Conservation (phyloP, 2,797 vertebrate species). For the Microctenopoma stevenorrisi region DNA sequence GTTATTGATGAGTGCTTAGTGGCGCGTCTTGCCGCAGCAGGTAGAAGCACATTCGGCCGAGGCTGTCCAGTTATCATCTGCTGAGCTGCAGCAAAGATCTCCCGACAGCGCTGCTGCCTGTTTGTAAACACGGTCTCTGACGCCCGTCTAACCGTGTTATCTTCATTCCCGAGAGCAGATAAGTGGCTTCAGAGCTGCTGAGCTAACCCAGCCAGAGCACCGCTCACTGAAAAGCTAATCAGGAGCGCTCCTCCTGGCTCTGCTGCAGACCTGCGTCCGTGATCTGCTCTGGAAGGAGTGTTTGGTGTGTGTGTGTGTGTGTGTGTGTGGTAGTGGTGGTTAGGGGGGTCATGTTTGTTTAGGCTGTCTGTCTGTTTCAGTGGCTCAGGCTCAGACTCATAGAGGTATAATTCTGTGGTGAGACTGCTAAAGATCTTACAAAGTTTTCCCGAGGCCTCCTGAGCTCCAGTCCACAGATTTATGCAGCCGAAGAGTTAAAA, state of each 20-base stretch:
- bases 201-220: constrained; percentile 48
- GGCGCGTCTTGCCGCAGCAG: constrained; percentile 27
- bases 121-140: constrained; percentile 62
- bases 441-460: constrained; percentile 27
- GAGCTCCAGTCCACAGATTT: constrained; percentile 23
- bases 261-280: constrained; percentile 50
- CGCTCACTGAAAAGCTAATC: constrained; percentile 73
- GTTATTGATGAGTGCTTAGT: neutral
- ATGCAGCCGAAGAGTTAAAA: constrained; percentile 29
- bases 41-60: constrained; percentile 32
- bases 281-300: constrained; percentile 42
- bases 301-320: constrained; percentile 26
- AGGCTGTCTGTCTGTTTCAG: constrained; percentile 69
- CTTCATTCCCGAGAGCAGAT: constrained; percentile 59
- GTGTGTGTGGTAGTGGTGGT: constrained; percentile 46
- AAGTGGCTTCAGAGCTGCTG: constrained; percentile 79
- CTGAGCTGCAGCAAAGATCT: constrained; percentile 6
- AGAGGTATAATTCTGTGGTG: constrained; percentile 63
- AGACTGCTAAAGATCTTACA: constrained; percentile 41
- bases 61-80: constrained; percentile 25
- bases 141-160: constrained; percentile 63
- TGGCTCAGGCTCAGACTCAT: constrained; percentile 34
- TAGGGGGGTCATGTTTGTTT: constrained; percentile 69
- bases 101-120: constrained; percentile 35
- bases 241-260: constrained; percentile 64